Percentiles rank a stretch among this genome's conserved stretches.
phyloP scores from a whole-genome alignment of 2,888 invertebrate genomes.

The Coenonympha arcania region DNA sequence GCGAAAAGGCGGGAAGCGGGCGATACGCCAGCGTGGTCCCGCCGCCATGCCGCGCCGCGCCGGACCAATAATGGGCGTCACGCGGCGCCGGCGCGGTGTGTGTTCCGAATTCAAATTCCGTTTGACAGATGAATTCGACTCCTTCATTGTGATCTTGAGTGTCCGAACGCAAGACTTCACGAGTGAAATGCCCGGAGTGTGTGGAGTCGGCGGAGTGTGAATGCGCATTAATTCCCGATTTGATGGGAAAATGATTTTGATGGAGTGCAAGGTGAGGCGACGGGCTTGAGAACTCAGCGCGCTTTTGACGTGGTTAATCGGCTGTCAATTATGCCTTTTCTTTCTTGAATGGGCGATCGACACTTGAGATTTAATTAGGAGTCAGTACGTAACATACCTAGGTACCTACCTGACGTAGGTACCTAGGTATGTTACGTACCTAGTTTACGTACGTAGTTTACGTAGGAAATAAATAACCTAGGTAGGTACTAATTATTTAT shows the following conservation, averaged over 20 bases:
- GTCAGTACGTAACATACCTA: too few species aligned
- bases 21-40: slow-evolving; percentile 28
- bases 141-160: slow-evolving; percentile 48
- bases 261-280: slow-evolving; percentile 31
- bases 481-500: too few species aligned
- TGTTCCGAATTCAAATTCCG: slow-evolving; percentile 45
- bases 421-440: too few species aligned
- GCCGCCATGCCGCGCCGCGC: slow-evolving; percentile 32
- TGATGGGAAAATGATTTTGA: slow-evolving; percentile 52
- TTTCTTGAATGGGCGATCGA: too few species aligned
- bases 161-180: slow-evolving; percentile 36
- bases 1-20: slow-evolving; percentile 29
- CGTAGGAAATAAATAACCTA: too few species aligned
- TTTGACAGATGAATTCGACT: slow-evolving; percentile 55
- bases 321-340: slow-evolving; percentile 14
- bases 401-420: too few species aligned
- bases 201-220: slow-evolving; percentile 54
- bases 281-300: slow-evolving; percentile 36
- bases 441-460: too few species aligned
- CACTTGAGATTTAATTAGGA: too few species aligned
- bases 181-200: background rate
- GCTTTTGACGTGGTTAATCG: slow-evolving; percentile 13
- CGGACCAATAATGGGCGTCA: slow-evolving; percentile 29
- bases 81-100: slow-evolving; percentile 54
- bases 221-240: slow-evolving; percentile 61